phyloP scores from a whole-genome alignment of 2,797 vertebrate species.

The Florisuga fusca region DNA sequence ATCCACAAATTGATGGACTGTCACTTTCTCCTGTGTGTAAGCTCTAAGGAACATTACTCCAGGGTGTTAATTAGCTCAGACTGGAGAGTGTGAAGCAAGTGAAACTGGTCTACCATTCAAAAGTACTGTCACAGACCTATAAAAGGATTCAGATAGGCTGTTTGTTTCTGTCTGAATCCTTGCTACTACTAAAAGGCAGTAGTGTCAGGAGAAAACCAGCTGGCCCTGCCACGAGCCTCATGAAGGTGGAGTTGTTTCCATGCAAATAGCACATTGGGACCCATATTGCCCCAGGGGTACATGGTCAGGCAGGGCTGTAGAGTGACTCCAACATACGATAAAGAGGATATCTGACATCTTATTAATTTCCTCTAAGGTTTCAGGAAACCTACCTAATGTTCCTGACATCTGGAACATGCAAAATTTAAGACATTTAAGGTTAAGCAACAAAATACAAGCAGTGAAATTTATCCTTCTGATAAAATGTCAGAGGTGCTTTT shows the following conservation, averaged over 20 bases:
- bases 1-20: too few relatives aligned
- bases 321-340: background rate
- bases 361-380: constrained; percentile 6
- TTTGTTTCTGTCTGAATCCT: background rate
- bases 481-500: constrained; percentile 41
- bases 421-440: background rate
- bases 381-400: background rate
- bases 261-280: background rate
- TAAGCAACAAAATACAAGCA: constrained; percentile 11
- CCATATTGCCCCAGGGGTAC: too few relatives aligned
- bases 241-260: background rate
- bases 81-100: too few relatives aligned
- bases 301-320: background rate
- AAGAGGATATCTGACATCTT: background rate
- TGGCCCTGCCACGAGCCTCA: background rate
- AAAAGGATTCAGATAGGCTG: background rate
- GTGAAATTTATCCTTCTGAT: background rate
- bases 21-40: too few relatives aligned
- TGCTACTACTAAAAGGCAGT: background rate
- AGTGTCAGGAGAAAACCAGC: background rate
- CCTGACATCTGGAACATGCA: constrained; percentile 19
- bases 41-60: too few relatives aligned
- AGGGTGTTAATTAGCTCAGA: too few relatives aligned
- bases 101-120: background rate
- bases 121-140: background rate